phyloP scores from a whole-genome alignment of 92 coral and sea anemone species.

The Desmophyllum pertusum region DNA sequence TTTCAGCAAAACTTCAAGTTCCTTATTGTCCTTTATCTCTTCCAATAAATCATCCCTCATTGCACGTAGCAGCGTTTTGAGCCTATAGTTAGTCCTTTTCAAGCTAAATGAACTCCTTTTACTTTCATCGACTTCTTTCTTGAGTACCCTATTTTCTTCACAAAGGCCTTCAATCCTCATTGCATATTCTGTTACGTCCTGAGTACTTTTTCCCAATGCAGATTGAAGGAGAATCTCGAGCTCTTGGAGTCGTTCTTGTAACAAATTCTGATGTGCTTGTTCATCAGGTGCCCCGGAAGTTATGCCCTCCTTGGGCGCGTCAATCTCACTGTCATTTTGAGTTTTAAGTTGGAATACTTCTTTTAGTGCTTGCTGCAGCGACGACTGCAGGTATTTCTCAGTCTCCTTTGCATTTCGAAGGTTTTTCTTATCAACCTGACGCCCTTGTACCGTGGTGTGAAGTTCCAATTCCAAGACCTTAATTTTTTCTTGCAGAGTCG shows the following conservation, averaged over 20 bases:
- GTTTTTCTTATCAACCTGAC: slow-evolving; percentile 35
- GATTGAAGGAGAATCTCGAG: background rate
- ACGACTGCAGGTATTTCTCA: slow-evolving; percentile 25
- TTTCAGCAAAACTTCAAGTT: slow-evolving; percentile 29
- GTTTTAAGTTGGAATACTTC: slow-evolving; percentile 31
- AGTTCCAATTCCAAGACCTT: slow-evolving; percentile 34
- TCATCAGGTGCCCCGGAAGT: background rate
- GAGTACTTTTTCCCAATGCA: slow-evolving; percentile 7
- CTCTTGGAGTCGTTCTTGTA: slow-evolving; percentile 1
- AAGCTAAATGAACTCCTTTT: background rate
- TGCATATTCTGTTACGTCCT: slow-evolving; percentile 14
- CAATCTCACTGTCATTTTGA: background rate
- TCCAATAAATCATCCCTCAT: slow-evolving; percentile 29
- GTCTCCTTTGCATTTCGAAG: slow-evolving; percentile 38
- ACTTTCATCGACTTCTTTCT: slow-evolving; percentile 11
- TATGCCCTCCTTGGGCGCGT: background rate
- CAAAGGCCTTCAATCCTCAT: slow-evolving; percentile 6
- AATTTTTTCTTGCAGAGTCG: slow-evolving; percentile 16
- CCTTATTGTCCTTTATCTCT: slow-evolving; percentile 21
- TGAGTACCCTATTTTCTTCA: slow-evolving; percentile 6
- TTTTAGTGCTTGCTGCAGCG: slow-evolving; percentile 25
- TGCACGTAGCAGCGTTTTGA: slow-evolving; percentile 14
- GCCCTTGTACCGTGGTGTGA: slow-evolving; percentile 1
- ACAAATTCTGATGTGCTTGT: background rate
- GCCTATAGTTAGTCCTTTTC: background rate